Evolutionary conservation across 2,888 invertebrate genomes (phyloP), one percentile per base, ranked within the genome.

Genomic region (Digitonthophagus gazella): DNA sequence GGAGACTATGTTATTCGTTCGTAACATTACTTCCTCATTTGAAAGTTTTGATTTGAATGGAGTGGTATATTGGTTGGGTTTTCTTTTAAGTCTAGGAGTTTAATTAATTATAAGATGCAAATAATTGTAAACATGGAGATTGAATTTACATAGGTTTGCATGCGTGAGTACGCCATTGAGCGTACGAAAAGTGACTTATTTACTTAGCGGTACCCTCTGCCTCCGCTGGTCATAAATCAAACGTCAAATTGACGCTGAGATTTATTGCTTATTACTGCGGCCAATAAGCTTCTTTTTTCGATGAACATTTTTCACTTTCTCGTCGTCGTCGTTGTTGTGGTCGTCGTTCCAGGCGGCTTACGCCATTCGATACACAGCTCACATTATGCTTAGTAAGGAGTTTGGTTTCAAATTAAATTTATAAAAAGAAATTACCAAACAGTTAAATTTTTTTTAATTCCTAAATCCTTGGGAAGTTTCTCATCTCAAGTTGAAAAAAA

Each of bases 171-270:
- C 61, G 16, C 61, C 18, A 61, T n/a, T 61, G 19, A 15, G 18
- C 19, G 61, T n/a, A 61, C 19, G 65, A 65, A 65, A 68, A 68
- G 55, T 54, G 54, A 68, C 61, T 68, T 65, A 65, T 68, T 68
- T 68, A 68, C 65, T 61, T 56, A 65, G 58, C 58, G 68, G 68
- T 68, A 68, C 65, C 65, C 65, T 16, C 65, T 65, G 68, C 65
- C 44, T 68, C 65, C 20, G 18, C 19, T 20, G 15, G 11, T 3
- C 65, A 68, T 68, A 68, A 65, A 68, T 68, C 68, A 68, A 65
- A 65, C 18, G 65, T 65, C 65, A 65, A 65, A 65, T 58, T 58
- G 65, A 58, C 44, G 61, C 44, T 28, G 58, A 65, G 68, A 68
- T 68, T 68, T 68, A 65, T 68, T 58, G 14, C 15, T 64, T 64